Conservation (phyloP, 2,797 vertebrate genomes). For the Pseudomugil gertrudae region DNA sequence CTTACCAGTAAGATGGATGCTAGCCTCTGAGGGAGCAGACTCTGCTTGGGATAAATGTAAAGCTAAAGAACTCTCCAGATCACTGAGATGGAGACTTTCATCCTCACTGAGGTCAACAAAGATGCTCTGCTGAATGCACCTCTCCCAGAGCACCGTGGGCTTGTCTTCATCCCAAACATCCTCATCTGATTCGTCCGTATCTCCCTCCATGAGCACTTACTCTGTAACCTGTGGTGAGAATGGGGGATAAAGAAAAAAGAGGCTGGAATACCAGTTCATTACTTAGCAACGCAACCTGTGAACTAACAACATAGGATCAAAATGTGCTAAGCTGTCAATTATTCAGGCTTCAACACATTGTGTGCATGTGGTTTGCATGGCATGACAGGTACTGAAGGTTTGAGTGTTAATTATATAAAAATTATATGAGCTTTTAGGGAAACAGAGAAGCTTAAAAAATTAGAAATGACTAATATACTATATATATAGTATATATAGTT, state of each 20-base stretch:
- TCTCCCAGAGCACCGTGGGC: slow-evolving; percentile 78
- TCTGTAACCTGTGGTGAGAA: no score
- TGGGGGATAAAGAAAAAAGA: slow-evolving; percentile 16
- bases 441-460: neutral
- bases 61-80: slow-evolving; percentile 75
- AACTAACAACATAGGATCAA: slow-evolving; percentile 64
- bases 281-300: slow-evolving; percentile 69
- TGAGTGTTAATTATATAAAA: slow-evolving; percentile 13
- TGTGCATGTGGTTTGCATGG: slow-evolving; percentile 25
- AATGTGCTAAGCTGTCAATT: slow-evolving; percentile 56
- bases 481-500: no score
- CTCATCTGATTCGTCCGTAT: slow-evolving; percentile 58
- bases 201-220: slow-evolving; percentile 55
- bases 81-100: slow-evolving; percentile 82
- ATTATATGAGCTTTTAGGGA: slow-evolving; percentile 1
- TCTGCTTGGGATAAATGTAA: slow-evolving; percentile 70
- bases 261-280: slow-evolving; percentile 48
- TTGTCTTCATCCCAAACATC: slow-evolving; percentile 44
- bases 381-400: neutral
- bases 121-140: slow-evolving; percentile 79
- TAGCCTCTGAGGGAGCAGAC: slow-evolving; percentile 68
- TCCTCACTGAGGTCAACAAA: slow-evolving; percentile 82
- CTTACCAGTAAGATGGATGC: slow-evolving; percentile 75
- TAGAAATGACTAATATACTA: neutral
- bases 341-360: slow-evolving; percentile 56